A percentile compares a stretch with the other conserved stretches of the same genome.
Evolutionary conservation across 2,113 vertebrate species (phyloP).

Genomic region (Caretta caretta): DNA sequence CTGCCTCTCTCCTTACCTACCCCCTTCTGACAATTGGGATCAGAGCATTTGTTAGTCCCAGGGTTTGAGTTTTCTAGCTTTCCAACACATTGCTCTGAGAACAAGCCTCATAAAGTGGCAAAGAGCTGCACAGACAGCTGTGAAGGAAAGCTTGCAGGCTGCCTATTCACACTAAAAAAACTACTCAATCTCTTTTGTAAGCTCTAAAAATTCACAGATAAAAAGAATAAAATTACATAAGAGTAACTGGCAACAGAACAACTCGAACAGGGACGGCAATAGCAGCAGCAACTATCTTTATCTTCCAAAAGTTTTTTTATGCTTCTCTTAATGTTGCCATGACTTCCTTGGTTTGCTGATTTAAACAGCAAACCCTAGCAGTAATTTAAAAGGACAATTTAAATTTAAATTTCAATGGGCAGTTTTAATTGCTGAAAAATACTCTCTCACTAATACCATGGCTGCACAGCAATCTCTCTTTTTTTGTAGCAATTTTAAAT

Average conservation of each 20-base stretch:
- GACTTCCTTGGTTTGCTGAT: neutral
- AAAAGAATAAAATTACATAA: neutral
- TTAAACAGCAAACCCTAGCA: neutral
- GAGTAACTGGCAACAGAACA: neutral
- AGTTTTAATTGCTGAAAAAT: neutral
- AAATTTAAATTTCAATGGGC: neutral
- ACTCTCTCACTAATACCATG: neutral
- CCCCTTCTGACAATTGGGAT: neutral
- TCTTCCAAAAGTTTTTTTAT: neutral
- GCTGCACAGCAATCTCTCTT: neutral
- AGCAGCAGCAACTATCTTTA: neutral
- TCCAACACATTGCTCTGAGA: neutral
- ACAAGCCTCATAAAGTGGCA: neutral
- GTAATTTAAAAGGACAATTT: neutral
- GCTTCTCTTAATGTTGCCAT: neutral
- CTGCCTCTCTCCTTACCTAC: neutral
- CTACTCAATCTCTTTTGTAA: neutral
- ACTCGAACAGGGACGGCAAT: neutral
- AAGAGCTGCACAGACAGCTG: neutral
- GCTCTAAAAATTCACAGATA: neutral
- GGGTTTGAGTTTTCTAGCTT: neutral
- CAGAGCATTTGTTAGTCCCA: neutral
- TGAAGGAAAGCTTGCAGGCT: neutral
- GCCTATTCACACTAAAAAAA: neutral
- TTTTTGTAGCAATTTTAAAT: conserved; percentile 3